phyloP scores from a whole-genome alignment of 2,113 vertebrate species.

The Crocuta crocuta region DNA sequence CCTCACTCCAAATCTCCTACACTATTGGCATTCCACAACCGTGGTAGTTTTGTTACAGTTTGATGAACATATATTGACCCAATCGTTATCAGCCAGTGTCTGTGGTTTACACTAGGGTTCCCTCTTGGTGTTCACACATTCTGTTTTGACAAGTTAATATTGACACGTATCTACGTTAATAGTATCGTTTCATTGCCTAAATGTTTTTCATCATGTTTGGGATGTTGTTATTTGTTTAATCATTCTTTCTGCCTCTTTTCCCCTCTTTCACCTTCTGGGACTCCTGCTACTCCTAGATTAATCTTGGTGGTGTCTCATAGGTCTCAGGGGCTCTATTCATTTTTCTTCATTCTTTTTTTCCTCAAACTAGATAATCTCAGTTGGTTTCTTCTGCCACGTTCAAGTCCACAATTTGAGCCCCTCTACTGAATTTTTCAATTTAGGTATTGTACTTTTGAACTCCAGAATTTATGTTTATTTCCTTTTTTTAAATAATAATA shows the following conservation, averaged over 20 bases:
- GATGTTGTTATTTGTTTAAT: not conserved
- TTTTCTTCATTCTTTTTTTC: not conserved
- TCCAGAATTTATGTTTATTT: not conserved
- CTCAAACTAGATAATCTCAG: not conserved
- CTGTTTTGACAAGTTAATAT: not conserved
- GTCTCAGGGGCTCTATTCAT: not conserved
- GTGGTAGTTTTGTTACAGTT: not conserved
- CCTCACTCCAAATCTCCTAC: not conserved
- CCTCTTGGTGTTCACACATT: not conserved
- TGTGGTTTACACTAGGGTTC: not conserved
- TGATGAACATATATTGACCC: not conserved
- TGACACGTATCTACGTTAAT: not conserved
- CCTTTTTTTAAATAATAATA: not conserved
- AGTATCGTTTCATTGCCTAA: not conserved
- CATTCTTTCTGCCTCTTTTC: not conserved
- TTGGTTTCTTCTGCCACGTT: not conserved
- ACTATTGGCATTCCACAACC: not conserved
- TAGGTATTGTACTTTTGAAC: not conserved
- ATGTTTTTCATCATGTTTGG: not conserved
- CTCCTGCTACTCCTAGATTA: not conserved
- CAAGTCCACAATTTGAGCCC: not conserved
- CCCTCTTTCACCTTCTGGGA: not conserved
- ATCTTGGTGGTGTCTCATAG: not conserved
- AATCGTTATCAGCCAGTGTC: not conserved
- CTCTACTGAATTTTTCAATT: not conserved